Evolutionary conservation across 1,140 invertebrate species (phyloP), one percentile per base, ranked within the genome.

Genomic region (Aphelenchoides fujianensis): DNA sequence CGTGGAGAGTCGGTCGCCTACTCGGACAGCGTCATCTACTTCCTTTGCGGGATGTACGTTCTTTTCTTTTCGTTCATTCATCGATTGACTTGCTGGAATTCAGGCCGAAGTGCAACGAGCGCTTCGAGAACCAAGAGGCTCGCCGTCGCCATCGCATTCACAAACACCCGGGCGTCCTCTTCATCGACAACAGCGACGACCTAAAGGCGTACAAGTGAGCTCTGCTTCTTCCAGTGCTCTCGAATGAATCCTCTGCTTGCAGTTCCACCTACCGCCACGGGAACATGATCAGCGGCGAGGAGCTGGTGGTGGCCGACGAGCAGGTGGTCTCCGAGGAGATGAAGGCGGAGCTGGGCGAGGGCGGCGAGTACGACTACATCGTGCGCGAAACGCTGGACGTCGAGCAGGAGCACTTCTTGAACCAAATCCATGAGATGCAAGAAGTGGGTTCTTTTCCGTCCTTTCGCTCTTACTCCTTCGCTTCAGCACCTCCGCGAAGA

Each of bases 41-140:
- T 32, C 12, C 68, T 28, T 3, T 69, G 68, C 36, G 68, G 57
- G 36, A 68, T 70, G 68, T n/a, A n/a, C n/a, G n/a, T n/a, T n/a
- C n/a, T n/a, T n/a, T n/a, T n/a, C n/a, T n/a, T n/a, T n/a, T n/a
- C n/a, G n/a, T n/a, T n/a, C n/a, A n/a, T n/a, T n/a, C n/a, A n/a
- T n/a, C n/a, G n/a, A n/a, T n/a, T n/a, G n/a, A n/a, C n/a, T n/a
- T n/a, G n/a, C n/a, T n/a, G n/a, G n/a, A n/a, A n/a, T n/a, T n/a
- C n/a, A n/a, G n/a, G n/a, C n/a, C 62, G 7, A 3, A 35, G 16
- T 69, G 68, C 23, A 67, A 69, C 19, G 55, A 9, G 12, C 30
- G 57, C 34, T 69, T 69, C 36, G 3, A 19, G 9, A 69, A 5
- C 34, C 55, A 23, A 19, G 57, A 69, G 28, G 63, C 32, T 3